Percentiles rank a stretch among this genome's conserved stretches.
Conservation (phyloP, 2,888 invertebrate genomes). For the Coenonympha arcania region DNA sequence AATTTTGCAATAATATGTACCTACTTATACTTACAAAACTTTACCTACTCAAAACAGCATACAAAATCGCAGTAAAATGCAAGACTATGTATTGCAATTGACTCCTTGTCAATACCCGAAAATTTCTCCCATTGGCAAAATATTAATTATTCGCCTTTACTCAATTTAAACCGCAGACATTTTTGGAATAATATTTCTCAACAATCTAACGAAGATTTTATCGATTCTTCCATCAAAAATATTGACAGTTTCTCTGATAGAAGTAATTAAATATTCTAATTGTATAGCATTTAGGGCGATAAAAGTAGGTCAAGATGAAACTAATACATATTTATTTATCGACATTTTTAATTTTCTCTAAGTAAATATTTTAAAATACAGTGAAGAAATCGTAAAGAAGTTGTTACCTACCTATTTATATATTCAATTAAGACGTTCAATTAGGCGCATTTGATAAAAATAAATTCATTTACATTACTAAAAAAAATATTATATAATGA, state of each 20-base stretch:
- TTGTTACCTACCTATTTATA: neutral
- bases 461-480: too few relatives aligned
- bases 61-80: too few relatives aligned
- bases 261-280: slow-evolving; percentile 41
- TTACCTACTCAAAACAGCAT: neutral
- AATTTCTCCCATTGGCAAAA: slow-evolving; percentile 18
- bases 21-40: too few relatives aligned
- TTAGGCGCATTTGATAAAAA: too few relatives aligned
- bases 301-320: slow-evolving; percentile 59
- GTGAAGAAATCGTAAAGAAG: neutral
- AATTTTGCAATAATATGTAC: too few relatives aligned
- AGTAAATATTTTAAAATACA: neutral
- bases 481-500: too few relatives aligned
- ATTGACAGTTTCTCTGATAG: slow-evolving; percentile 21
- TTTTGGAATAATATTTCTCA: neutral
- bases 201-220: slow-evolving; percentile 3
- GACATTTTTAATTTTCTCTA: neutral
- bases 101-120: slow-evolving; percentile 53
- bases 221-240: slow-evolving; percentile 50
- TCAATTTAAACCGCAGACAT: neutral
- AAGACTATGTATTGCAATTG: slow-evolving; percentile 28
- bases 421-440: neutral
- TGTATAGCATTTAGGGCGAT: slow-evolving; percentile 54
- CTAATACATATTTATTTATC: neutral
- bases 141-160: slow-evolving; percentile 20